These are phyloP conservation scores for Trididemnum nubilum DNA, from an alignment of 23 tunicate genomes.

Conservation along the genomic window DNA sequence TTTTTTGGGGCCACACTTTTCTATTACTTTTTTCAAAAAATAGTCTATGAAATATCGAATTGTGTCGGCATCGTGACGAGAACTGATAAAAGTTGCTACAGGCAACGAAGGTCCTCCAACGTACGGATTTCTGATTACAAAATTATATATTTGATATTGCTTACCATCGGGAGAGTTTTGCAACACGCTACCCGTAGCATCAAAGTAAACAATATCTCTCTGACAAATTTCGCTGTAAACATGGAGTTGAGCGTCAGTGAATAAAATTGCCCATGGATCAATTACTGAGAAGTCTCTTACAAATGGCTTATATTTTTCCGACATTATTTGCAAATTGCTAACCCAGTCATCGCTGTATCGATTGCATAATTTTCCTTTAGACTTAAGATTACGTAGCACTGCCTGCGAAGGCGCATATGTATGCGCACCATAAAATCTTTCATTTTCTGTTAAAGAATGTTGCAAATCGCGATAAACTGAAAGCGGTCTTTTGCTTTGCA, in stretches of 20 bases:
- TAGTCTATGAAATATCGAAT: conserved; percentile 44
- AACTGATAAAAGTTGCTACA: conserved; percentile 24
- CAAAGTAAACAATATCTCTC: conserved; percentile 31
- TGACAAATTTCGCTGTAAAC: not conserved
- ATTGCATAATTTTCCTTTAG: not conserved
- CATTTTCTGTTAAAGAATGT: not conserved
- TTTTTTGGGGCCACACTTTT: not conserved
- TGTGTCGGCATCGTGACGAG: conserved; percentile 26
- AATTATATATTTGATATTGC: conserved; percentile 40
- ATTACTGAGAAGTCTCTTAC: not conserved
- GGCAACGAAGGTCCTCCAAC: conserved; percentile 22
- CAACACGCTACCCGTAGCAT: conserved; percentile 38
- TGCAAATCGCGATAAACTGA: conserved; percentile 3
- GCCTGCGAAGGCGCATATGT: conserved; percentile 17
- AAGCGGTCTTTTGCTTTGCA: not conserved
- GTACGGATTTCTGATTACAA: conserved; percentile 31
- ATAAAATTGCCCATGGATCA: conserved; percentile 6
- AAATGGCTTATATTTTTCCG: not conserved
- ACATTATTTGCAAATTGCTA: not conserved
- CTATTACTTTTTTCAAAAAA: not conserved
- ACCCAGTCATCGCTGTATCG: not conserved
- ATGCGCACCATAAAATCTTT: conserved; percentile 13
- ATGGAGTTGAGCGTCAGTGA: not conserved
- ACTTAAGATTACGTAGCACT: not conserved
- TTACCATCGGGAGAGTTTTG: not conserved